Percentiles rank a stretch among this genome's conserved stretches.
phyloP scores from a whole-genome alignment of 2,113 vertebrate genomes.

The Balaenoptera acutorostrata region DNA sequence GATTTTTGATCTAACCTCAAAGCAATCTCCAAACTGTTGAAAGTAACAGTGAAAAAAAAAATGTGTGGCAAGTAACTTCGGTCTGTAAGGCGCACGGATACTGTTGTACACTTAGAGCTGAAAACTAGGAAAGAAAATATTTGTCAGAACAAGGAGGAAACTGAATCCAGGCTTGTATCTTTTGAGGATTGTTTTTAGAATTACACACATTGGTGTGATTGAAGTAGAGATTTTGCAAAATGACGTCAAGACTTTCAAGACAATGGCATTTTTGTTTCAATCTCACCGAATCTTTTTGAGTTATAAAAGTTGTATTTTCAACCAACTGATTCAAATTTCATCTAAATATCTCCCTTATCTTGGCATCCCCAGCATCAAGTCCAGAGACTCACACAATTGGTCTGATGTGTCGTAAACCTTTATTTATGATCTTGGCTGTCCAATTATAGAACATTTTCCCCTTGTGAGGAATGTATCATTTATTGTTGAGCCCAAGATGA shows the following conservation, averaged over 20 bases:
- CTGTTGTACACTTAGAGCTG: fast-evolving
- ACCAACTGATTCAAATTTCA: background rate
- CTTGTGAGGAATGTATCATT: background rate
- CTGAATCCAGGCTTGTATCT: background rate
- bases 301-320: slow-evolving; percentile 15
- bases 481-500: background rate
- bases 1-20: slow-evolving; percentile 27
- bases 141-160: background rate
- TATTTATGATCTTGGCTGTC: background rate
- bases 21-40: slow-evolving; percentile 6
- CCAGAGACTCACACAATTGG: background rate
- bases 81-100: background rate
- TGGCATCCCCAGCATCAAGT: background rate
- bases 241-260: background rate
- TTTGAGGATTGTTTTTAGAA: background rate
- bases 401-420: background rate
- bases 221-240: background rate
- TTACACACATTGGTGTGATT: background rate
- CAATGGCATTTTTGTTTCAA: background rate
- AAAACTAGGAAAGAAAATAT: background rate
- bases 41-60: background rate
- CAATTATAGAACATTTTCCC: background rate
- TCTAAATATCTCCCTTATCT: background rate
- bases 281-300: background rate
- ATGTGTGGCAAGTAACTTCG: background rate